These are phyloP conservation scores for Polyommatus iphigenia DNA, from an alignment of 2,888 invertebrate genomes.

Conservation along the genomic window DNA sequence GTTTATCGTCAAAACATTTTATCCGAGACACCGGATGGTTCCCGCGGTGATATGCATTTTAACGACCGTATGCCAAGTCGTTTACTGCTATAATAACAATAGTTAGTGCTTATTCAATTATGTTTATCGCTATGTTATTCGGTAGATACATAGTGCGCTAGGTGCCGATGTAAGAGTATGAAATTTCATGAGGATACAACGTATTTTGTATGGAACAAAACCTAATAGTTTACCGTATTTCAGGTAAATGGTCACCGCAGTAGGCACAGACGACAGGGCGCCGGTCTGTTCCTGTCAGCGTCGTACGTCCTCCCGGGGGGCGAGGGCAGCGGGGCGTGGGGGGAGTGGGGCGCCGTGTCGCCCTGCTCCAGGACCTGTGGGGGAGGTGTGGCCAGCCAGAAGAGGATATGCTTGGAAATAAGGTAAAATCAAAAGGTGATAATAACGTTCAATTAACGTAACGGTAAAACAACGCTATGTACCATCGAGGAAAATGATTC, in stretches of 20 bases:
- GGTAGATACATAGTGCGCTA: not conserved
- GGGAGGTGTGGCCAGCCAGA: conserved; percentile 93
- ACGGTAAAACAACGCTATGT: not conserved
- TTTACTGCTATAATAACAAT: conserved; percentile 23
- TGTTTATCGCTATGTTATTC: conserved; percentile 21
- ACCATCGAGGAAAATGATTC: no score
- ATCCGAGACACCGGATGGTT: conserved; percentile 45
- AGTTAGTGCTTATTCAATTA: not conserved
- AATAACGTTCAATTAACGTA: not conserved
- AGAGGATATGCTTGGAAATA: conserved; percentile 85
- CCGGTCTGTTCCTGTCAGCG: conserved; percentile 85
- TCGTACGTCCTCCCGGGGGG: conserved; percentile 86
- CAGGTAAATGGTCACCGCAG: conserved; percentile 82
- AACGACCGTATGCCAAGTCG: conserved; percentile 33
- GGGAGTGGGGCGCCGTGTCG: conserved; percentile 90
- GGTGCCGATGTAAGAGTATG: no score
- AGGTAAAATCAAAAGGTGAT: conserved; percentile 61
- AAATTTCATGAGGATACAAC: not conserved
- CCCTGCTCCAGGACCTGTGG: conserved; percentile 95
- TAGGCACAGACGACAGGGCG: conserved; percentile 89
- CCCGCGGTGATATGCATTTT: conserved; percentile 49
- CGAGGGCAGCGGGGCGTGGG: conserved; percentile 86
- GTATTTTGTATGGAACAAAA: not conserved
- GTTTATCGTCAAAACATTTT: conserved; percentile 68
- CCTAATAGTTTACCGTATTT: not conserved